Conservation (phyloP, 2,888 invertebrate species). For the Drosophila yooni region DNA sequence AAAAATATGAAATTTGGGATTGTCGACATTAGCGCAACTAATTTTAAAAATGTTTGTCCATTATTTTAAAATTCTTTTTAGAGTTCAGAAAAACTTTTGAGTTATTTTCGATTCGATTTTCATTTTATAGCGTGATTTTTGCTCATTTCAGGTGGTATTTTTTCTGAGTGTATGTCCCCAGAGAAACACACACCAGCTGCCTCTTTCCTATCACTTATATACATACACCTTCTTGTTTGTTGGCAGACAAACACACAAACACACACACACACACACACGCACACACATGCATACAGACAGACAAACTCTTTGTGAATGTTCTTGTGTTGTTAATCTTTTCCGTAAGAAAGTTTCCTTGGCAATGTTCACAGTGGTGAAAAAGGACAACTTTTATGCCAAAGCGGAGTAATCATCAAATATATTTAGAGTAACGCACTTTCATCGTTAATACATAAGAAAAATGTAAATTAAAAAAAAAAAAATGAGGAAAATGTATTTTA, state of each 20-base stretch:
- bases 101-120: not conserved
- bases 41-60: not conserved
- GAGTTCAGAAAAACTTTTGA: not conserved
- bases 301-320: slow-evolving; percentile 10
- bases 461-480: no score
- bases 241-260: not conserved
- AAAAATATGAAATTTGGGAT: not conserved
- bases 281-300: not conserved
- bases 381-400: not conserved
- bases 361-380: slow-evolving; percentile 29
- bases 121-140: not conserved
- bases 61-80: not conserved
- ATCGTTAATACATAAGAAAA: not conserved
- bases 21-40: not conserved
- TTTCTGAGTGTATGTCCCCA: slow-evolving; percentile 32
- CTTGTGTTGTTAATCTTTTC: slow-evolving; percentile 56
- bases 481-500: not conserved
- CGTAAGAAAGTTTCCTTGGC: slow-evolving; percentile 49
- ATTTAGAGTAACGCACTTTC: not conserved
- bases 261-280: not conserved
- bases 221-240: not conserved
- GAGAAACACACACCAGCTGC: slow-evolving; percentile 40
- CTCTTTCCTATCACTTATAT: not conserved
- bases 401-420: not conserved
- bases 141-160: not conserved